A percentile compares a stretch with the other conserved stretches of the same genome.
Conservation (phyloP, 2,113 vertebrate genomes). For the Pholis gunnellus region DNA sequence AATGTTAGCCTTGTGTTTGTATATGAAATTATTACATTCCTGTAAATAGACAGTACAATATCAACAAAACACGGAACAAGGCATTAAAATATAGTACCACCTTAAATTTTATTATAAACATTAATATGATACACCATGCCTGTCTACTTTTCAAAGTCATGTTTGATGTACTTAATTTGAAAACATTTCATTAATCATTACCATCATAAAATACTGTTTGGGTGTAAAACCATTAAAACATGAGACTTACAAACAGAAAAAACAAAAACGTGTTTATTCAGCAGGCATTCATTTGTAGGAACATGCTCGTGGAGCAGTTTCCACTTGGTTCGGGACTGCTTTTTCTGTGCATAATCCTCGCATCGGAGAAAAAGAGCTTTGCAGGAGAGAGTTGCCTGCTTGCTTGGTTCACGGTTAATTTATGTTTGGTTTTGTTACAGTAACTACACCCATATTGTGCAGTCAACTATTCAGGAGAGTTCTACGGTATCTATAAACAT, state of each 20-base stretch:
- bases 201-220: slow-evolving; percentile 53
- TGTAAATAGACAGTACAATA: slow-evolving; percentile 10
- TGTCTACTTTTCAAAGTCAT: slow-evolving; percentile 28
- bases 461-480: slow-evolving; percentile 70
- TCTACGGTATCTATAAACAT: slow-evolving; percentile 68
- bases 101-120: slow-evolving; percentile 26
- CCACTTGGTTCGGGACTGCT: slow-evolving; percentile 35
- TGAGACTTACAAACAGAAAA: slow-evolving; percentile 16
- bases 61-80: slow-evolving; percentile 5
- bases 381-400: slow-evolving; percentile 62
- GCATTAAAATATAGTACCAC: slow-evolving; percentile 8
- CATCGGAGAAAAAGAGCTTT: slow-evolving; percentile 62
- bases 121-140: slow-evolving; percentile 7
- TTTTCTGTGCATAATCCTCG: slow-evolving; percentile 62
- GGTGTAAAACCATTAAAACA: slow-evolving; percentile 49
- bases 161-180: slow-evolving; percentile 37
- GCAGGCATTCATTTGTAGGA: slow-evolving; percentile 58
- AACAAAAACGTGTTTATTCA: slow-evolving; percentile 53
- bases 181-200: slow-evolving; percentile 50
- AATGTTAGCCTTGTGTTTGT: slow-evolving; percentile 15
- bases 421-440: slow-evolving; percentile 70
- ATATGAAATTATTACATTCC: neutral
- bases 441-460: slow-evolving; percentile 69
- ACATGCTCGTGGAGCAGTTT: slow-evolving; percentile 52
- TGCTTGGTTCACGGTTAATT: slow-evolving; percentile 67